Evolutionary conservation across 2,888 invertebrate species (phyloP), one percentile per base, ranked within the genome.

Genomic region (Drosophila pseudotakahashii): DNA sequence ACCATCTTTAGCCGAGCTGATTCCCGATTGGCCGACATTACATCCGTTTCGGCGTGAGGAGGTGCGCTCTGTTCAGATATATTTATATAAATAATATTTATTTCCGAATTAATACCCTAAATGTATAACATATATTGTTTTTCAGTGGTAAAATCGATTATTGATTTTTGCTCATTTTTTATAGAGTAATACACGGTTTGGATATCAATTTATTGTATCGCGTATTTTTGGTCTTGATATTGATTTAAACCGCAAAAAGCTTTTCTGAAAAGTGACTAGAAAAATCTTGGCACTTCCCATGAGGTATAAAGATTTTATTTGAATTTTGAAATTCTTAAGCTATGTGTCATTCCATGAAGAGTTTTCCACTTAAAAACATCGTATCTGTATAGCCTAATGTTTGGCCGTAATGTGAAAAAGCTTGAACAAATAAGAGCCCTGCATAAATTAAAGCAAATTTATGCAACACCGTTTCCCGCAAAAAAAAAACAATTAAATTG

Each of bases 1-100:
- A 94, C 96, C 95, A 92, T 97, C 97, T 91, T 94, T 98, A 93
- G 97, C 97, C 91, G 98, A 98, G 94, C 94, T 98, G 94, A 98
- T 98, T 93, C 98, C 98, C 92, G 98, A 98, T 94, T 98, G 98
- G 98, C 98, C 98, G 91, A 95, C 95, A 92, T 85, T 92, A 68
- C 92, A 92, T 81, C 92, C 92, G 75, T 92, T 92, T 89, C 92
- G 91, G 77, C 92, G 92, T 72, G 90, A 95, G 94, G 96, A 97
- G 97, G 97, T 97, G 88, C 79, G 90, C 66, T 71, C 26, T 10
- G 6, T 14, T 26, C 30, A 45, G 5, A 45, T 30, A 26, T 52
- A 30, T 57, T 41, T 37, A 41, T 54, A n/a, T 34, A 36, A 37
- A 39, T 37, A 52, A 16, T 26, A 34, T 14, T 11, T 23, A 67